Base-by-base conservation (phyloP, 2,797 vertebrate species). In the Eulemur albifrons region DNA sequence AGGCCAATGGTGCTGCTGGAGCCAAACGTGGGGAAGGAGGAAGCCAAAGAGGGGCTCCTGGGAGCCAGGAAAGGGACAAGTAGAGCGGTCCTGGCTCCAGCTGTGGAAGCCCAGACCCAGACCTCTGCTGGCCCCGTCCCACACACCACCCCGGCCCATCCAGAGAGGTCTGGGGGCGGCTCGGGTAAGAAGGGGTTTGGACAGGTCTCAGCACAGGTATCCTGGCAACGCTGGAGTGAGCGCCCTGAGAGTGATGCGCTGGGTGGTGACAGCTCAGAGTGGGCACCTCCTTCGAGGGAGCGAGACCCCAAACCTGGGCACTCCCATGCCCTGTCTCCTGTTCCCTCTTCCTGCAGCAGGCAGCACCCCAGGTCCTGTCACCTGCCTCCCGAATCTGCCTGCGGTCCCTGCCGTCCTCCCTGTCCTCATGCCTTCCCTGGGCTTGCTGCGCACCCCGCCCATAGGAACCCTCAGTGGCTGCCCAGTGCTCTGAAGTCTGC, bases 1-100 rank as follows among this genome's bases (percentile, higher is more conserved):
- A 0, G 81, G 59, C n/a, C 43, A 35, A 4, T 1, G 8, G 21
- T 2, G 21, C 40, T 0, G 4, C 40, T 1, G 1, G n/a, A 61
- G 14, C 7, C 57, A 50, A 32, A 59, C 2, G 2, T 45, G 43
- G 43, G 43, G 43, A 45, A 45, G 10, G 43, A 45, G 43, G 43
- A 45, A 45, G 43, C 43, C 43, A 45, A 45, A 45, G 43, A 0
- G 45, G 23, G 5, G 59, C 17, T 70, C 35, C 73, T 4, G 1
- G 30, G 40, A 30, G 32, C 69, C 27, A 17, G 21, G 25, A 35
- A 61, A 38, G 23, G 45, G 12, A 7, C 0, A 21, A 8, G 14
- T 4, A 32, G 48, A 61, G 6, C 10, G 5, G 15, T 43, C 52
- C 43, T 23, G 30, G 27, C 50, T 32, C 30, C 0, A 13, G 4